phyloP scores from a whole-genome alignment of 2,797 vertebrate genomes.

The Sitta carolinensis region DNA sequence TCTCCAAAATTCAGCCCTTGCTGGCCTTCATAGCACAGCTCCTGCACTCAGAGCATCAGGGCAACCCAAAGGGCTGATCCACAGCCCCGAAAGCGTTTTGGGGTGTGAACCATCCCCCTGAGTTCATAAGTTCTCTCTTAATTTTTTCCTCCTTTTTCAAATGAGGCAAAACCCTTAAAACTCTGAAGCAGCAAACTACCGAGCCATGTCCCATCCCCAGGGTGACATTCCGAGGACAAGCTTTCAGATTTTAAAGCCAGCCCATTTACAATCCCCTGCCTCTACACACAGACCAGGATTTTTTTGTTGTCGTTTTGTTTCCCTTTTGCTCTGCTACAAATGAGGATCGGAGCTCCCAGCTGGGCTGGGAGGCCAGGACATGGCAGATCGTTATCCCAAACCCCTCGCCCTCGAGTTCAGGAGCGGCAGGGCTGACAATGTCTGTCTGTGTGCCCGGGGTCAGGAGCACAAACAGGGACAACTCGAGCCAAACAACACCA shows the following conservation, averaged over 20 bases:
- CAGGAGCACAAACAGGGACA: neutral
- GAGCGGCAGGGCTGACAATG: neutral
- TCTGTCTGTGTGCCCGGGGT: neutral
- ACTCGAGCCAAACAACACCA: neutral
- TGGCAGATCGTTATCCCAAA: neutral
- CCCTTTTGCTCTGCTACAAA: neutral
- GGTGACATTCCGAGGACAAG: neutral
- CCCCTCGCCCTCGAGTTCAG: neutral
- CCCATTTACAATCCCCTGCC: neutral
- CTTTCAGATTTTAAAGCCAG: neutral
- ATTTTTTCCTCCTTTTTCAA: neutral
- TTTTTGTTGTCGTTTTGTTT: neutral
- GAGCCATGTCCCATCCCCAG: neutral
- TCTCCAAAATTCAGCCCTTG: neutral
- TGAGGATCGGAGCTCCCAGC: accelerated
- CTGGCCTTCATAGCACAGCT: neutral
- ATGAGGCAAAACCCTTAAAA: neutral
- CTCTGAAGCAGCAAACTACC: neutral
- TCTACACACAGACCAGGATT: accelerated
- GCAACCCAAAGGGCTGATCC: neutral
- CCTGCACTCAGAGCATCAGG: neutral
- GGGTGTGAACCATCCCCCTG: neutral
- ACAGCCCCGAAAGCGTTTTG: neutral
- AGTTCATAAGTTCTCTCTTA: neutral
- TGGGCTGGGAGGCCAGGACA: neutral